Conservation (phyloP, 2,888 invertebrate species). For the Drosophila colorata region DNA sequence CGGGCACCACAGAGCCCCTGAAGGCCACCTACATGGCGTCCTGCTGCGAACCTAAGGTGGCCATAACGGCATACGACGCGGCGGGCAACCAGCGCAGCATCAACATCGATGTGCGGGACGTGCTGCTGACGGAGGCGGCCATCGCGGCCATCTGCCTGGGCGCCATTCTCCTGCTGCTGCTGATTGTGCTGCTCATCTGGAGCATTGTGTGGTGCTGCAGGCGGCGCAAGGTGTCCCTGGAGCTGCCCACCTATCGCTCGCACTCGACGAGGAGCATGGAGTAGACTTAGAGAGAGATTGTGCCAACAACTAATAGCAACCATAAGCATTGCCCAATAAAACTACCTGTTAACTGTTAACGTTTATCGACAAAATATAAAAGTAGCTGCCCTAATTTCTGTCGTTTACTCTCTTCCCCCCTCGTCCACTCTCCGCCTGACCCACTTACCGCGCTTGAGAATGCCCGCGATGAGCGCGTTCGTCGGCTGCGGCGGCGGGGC, state of each 20-base stretch:
- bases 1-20: constrained; percentile 89
- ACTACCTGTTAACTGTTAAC: constrained; percentile 39
- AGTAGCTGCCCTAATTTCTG: background rate
- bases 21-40: constrained; percentile 89
- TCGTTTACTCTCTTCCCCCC: background rate
- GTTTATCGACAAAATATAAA: constrained; percentile 36
- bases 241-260: constrained; percentile 87
- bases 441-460: constrained; percentile 77
- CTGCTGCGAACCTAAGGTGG: constrained; percentile 90
- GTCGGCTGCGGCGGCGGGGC: constrained; percentile 62
- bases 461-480: constrained; percentile 66
- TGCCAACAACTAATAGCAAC: constrained; percentile 25
- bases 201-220: constrained; percentile 88
- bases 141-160: constrained; percentile 91
- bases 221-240: constrained; percentile 86
- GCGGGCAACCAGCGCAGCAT: constrained; percentile 89
- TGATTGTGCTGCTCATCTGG: constrained; percentile 87
- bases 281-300: constrained; percentile 44
- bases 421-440: constrained; percentile 53
- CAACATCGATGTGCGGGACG: constrained; percentile 87
- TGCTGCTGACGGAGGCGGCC: constrained; percentile 84
- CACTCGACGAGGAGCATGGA: constrained; percentile 83
- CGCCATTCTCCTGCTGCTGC: constrained; percentile 87
- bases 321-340: constrained; percentile 35
- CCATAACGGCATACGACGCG: constrained; percentile 89